Conservation (phyloP, 2,888 invertebrate species). For the Formica aserva region DNA sequence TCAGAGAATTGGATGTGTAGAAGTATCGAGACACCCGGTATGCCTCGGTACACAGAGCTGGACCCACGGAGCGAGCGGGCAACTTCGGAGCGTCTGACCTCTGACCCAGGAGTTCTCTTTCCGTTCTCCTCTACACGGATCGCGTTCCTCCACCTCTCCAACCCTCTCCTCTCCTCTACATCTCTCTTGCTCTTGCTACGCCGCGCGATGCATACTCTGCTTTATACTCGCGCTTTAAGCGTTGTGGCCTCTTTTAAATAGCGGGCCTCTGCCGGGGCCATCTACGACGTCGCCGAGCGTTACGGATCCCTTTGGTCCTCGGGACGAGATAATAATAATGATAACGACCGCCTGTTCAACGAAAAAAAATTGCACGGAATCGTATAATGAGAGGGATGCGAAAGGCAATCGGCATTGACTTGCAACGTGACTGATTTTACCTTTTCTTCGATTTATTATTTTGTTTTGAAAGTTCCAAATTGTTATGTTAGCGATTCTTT, state of each 20-base stretch:
- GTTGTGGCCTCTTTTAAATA: slow-evolving; percentile 81
- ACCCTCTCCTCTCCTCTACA: slow-evolving; percentile 47
- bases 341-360: slow-evolving; percentile 31
- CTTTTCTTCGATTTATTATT: neutral
- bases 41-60: slow-evolving; percentile 73
- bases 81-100: slow-evolving; percentile 83
- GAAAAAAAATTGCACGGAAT: slow-evolving; percentile 46
- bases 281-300: slow-evolving; percentile 66
- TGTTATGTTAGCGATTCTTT: neutral
- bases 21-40: slow-evolving; percentile 68
- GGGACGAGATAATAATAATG: slow-evolving; percentile 58
- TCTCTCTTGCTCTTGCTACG: slow-evolving; percentile 51
- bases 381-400: slow-evolving; percentile 41
- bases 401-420: slow-evolving; percentile 36
- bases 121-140: slow-evolving; percentile 76
- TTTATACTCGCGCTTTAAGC: slow-evolving; percentile 80
- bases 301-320: slow-evolving; percentile 60
- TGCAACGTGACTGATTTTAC: slow-evolving; percentile 15
- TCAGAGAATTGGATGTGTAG: slow-evolving; percentile 9
- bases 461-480: neutral
- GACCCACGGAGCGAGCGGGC: slow-evolving; percentile 80
- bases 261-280: slow-evolving; percentile 66
- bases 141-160: slow-evolving; percentile 69
- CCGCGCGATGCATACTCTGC: slow-evolving; percentile 70
- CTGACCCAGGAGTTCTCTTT: slow-evolving; percentile 81